A percentile compares a stretch with the other conserved stretches of the same genome.
Evolutionary conservation across 2,888 invertebrate species (phyloP).

Genomic region (Mycogona germanica): DNA sequence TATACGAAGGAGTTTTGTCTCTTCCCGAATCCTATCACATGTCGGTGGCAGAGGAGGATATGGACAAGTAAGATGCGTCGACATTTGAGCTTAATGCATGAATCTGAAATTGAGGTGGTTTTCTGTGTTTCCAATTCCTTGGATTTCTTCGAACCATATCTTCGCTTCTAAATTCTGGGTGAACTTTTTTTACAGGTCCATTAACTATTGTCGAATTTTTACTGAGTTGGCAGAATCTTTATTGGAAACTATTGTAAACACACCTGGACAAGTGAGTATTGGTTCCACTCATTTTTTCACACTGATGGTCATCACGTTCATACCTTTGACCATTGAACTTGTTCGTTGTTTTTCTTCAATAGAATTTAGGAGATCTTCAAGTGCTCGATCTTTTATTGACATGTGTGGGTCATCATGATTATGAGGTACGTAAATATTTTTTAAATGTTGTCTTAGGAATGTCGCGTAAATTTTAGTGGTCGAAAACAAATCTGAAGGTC

Average conservation of each 20-base stretch:
- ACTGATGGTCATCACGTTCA: background rate
- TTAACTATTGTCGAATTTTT: constrained; percentile 88
- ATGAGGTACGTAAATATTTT: constrained; percentile 56
- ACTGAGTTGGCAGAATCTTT: constrained; percentile 89
- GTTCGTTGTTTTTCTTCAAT: constrained; percentile 21
- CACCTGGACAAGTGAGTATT: constrained; percentile 31
- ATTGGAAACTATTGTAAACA: constrained; percentile 58
- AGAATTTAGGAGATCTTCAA: constrained; percentile 46
- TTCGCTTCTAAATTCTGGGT: constrained; percentile 9
- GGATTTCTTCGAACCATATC: constrained; percentile 9
- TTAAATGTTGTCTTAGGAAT: background rate
- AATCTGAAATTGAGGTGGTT: background rate
- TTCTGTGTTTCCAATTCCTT: no score
- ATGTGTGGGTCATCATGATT: constrained; percentile 94
- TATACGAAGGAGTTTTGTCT: constrained; percentile 67
- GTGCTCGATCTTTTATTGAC: constrained; percentile 77
- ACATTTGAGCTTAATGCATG: constrained; percentile 20
- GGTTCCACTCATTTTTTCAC: constrained; percentile 4
- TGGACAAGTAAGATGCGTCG: constrained; percentile 71
- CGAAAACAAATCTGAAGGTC: no score
- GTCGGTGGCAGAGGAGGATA: constrained; percentile 85
- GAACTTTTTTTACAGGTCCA: constrained; percentile 44
- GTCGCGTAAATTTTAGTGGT: background rate
- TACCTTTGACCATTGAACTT: background rate
- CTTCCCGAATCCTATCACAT: constrained; percentile 77